Conservation (phyloP, 2,888 invertebrate species). For the Aporophyla lueneburgensis region DNA sequence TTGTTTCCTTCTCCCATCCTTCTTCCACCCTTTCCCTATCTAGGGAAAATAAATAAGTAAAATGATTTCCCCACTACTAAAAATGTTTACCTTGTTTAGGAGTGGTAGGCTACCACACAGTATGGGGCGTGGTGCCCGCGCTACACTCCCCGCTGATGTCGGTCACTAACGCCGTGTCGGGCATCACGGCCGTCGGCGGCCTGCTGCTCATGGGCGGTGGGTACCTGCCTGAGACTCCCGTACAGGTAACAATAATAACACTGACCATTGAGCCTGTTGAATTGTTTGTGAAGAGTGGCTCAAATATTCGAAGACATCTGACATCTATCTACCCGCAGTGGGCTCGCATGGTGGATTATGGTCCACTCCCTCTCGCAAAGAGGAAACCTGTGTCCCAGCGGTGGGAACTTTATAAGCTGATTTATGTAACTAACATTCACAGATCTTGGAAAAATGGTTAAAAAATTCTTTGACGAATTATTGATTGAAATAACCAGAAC, state of each 20-base stretch:
- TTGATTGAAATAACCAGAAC: not conserved
- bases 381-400: too few species aligned
- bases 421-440: not conserved
- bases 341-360: too few species aligned
- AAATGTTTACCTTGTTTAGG: constrained; percentile 78
- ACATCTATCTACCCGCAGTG: too few species aligned
- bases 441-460: not conserved
- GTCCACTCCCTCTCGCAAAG: too few species aligned
- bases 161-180: constrained; percentile 97
- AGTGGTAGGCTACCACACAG: constrained; percentile 96
- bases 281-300: not conserved
- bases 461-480: not conserved
- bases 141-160: constrained; percentile 98
- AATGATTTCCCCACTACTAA: not conserved
- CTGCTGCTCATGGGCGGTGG: constrained; percentile 96
- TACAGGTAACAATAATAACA: constrained; percentile 90
- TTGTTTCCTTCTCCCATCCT: not conserved
- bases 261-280: not conserved
- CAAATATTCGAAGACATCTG: too few species aligned
- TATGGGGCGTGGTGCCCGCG: constrained; percentile 98
- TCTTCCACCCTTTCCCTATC: not conserved
- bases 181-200: constrained; percentile 97
- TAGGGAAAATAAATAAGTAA: not conserved
- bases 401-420: too few species aligned
- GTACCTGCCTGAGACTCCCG: constrained; percentile 93